phyloP scores from a whole-genome alignment of 2,888 invertebrate species.

The Tiliacea aurago region DNA sequence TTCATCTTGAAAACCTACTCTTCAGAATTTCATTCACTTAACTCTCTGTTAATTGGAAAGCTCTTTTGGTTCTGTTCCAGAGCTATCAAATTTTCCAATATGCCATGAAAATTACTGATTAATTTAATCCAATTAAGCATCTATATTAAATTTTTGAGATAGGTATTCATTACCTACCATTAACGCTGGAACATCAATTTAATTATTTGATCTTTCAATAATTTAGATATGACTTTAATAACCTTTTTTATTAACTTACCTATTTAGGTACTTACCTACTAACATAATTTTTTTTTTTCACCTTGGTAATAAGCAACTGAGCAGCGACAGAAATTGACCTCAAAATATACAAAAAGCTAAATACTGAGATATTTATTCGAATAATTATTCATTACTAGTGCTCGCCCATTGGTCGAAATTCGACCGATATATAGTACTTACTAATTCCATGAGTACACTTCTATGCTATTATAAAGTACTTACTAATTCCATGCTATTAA shows the following conservation, averaged over 20 bases:
- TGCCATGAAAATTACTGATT: constrained; percentile 52
- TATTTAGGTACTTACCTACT: neutral
- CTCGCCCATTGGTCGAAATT: too few relatives aligned
- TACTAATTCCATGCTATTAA: too few relatives aligned
- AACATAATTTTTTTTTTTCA: neutral
- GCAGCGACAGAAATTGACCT: too few relatives aligned
- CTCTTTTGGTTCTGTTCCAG: constrained; percentile 62
- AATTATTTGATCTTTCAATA: constrained; percentile 8
- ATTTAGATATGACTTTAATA: neutral
- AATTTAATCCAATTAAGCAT: constrained; percentile 34
- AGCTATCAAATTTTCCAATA: constrained; percentile 55
- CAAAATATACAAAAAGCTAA: too few relatives aligned
- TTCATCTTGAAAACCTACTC: constrained; percentile 44
- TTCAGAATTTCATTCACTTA: constrained; percentile 55
- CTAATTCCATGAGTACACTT: too few relatives aligned
- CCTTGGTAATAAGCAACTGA: too few relatives aligned
- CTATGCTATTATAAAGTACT: too few relatives aligned
- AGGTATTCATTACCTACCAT: constrained; percentile 10
- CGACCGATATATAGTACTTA: too few relatives aligned
- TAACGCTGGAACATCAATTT: constrained; percentile 6
- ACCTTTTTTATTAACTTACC: neutral
- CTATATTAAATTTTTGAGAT: constrained; percentile 1
- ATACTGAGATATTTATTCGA: too few relatives aligned
- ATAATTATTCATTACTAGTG: too few relatives aligned
- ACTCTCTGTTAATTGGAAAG: constrained; percentile 61